phyloP scores from a whole-genome alignment of 2,888 invertebrate genomes.

The Eulithis prunata region DNA sequence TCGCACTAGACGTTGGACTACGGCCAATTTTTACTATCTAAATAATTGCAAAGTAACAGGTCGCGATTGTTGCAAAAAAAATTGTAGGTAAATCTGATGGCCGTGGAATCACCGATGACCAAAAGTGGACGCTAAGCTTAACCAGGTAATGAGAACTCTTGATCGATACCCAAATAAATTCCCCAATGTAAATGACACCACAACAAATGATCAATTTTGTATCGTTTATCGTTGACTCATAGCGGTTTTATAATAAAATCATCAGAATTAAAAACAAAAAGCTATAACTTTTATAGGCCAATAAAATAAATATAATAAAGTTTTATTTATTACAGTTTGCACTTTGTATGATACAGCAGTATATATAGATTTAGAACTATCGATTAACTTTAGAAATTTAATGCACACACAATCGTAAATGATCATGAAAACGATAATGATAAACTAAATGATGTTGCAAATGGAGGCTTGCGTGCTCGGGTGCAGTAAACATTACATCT shows the following conservation, averaged over 20 bases:
- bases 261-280: slow-evolving; percentile 9
- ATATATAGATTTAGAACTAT: not conserved
- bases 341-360: not conserved
- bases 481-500: slow-evolving; percentile 55
- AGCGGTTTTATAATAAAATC: slow-evolving; percentile 2
- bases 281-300: not conserved
- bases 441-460: slow-evolving; percentile 37
- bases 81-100: too few species aligned
- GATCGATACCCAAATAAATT: slow-evolving; percentile 67
- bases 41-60: too few species aligned
- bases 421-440: not conserved
- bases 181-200: slow-evolving; percentile 52
- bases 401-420: not conserved
- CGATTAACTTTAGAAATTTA: not conserved
- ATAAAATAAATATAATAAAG: not conserved
- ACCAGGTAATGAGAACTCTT: slow-evolving; percentile 54
- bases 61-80: too few species aligned
- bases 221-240: slow-evolving; percentile 43
- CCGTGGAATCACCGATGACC: too few species aligned
- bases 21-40: too few species aligned
- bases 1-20: too few species aligned
- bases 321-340: not conserved
- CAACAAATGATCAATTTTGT: slow-evolving; percentile 56
- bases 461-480: slow-evolving; percentile 46
- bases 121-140: slow-evolving; percentile 10